phyloP scores from a whole-genome alignment of 2,113 vertebrate species.

The Alaudala cheleensis region DNA sequence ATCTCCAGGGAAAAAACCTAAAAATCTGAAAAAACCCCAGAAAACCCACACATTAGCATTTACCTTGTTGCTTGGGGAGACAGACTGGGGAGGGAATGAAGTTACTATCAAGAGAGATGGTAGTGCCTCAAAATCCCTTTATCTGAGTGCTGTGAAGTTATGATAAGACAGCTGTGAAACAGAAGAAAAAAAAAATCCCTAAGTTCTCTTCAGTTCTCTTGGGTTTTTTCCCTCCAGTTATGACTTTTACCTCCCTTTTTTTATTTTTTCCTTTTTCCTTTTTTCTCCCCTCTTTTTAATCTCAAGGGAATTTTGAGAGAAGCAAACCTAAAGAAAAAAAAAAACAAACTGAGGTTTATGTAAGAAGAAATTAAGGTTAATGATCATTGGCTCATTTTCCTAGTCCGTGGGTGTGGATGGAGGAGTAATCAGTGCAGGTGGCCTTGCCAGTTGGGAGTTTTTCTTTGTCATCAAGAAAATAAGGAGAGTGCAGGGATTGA shows the following conservation, averaged over 20 bases:
- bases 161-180: conserved; percentile 63
- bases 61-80: conserved; percentile 38
- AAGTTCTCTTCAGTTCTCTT: not conserved
- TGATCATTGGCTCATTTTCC: conserved; percentile 83
- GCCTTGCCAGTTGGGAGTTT: conserved; percentile 80
- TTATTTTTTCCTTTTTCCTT: not conserved
- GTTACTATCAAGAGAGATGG: conserved; percentile 18
- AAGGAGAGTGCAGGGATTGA: conserved; percentile 75
- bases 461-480: conserved; percentile 83
- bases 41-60: conserved; percentile 10
- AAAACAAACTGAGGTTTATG: conserved; percentile 67
- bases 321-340: conserved; percentile 11
- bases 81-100: not conserved
- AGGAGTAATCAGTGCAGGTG: conserved; percentile 85
- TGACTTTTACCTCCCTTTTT: not conserved
- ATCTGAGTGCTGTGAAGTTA: conserved; percentile 60
- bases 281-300: not conserved
- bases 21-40: not conserved
- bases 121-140: conserved; percentile 51
- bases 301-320: conserved; percentile 66
- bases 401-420: conserved; percentile 81
- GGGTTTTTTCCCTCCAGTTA: not conserved
- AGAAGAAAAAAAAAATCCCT: not conserved
- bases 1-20: not conserved
- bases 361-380: conserved; percentile 83